Base-by-base conservation (phyloP, 2,888 invertebrate species). In the Scaptomyza polygonia region DNA sequence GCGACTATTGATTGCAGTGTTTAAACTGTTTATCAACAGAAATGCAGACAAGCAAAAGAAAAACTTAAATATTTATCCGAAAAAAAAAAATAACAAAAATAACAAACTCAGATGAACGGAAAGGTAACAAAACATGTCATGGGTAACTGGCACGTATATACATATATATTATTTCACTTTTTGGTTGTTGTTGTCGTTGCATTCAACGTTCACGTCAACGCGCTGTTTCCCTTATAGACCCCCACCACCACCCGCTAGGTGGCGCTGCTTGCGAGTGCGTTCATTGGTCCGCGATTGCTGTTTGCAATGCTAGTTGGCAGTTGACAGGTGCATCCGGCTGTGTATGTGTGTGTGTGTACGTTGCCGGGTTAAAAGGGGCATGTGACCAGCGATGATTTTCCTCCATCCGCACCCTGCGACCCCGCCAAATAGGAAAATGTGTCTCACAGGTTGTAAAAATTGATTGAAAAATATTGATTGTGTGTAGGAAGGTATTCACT, bases 381-480 rank as follows among this genome's bases (percentile, higher is more conserved):
- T 54, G 34, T 44, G 30, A 43, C 39, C 58, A 27, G 43, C 32
- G 29, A 27, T 39, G 36, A 29, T 39, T 52, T 27, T 32, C 1
- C 14, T 16, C 40, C 9, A 29, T 14, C 16, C 32, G 53, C 47
- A 36, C 34, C 14, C n/a, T 27, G 47, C 44, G 2, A 36, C 1
- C 18, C 12, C 5, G 3, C 5, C 18, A 47, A 59, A 67, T 52
- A 64, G 68, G 58, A 72, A 82, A 76, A 76, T 72, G 66, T 76
- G 62, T 76, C 66, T 72, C 55, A 53, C 36, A 40, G 34, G 14
- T 68, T 68, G 56, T 62, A 74, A 72, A 75, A 84, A 79, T 84
- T 74, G 68, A 84, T 84, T 80, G 85, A 71, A 79, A 79, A 85
- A 66, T 73, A 73, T 72, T 73, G 72, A 70, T 67, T 67, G 67